These are phyloP conservation scores for Orius insidiosus DNA, from an alignment of 1,140 invertebrate species.

Conservation along the genomic window DNA sequence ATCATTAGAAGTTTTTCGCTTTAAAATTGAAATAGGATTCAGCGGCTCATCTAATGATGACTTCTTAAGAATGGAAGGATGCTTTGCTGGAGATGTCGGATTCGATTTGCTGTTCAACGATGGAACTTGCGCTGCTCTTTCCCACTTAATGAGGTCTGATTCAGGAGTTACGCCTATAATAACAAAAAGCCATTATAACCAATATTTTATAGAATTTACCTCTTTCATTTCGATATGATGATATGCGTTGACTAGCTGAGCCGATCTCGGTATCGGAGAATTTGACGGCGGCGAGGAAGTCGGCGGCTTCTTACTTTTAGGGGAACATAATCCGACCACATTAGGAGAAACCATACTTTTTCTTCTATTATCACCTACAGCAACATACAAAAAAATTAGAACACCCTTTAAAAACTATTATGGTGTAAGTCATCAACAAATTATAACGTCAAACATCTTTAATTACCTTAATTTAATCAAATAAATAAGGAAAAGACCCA, in stretches of 20 bases:
- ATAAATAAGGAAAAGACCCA: too few relatives aligned
- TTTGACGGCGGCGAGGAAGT: background rate
- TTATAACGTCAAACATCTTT: too few relatives aligned
- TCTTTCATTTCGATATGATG: conserved; percentile 7
- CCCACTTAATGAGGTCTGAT: too few relatives aligned
- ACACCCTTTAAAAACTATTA: background rate
- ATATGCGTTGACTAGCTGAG: conserved; percentile 13
- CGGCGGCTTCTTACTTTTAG: background rate
- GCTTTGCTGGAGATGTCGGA: conserved; percentile 6
- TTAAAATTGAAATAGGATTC: conserved; percentile 48
- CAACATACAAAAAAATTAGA: too few relatives aligned
- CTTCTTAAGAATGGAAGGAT: conserved; percentile 22
- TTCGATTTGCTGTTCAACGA: background rate
- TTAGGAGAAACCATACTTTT: conserved; percentile 7
- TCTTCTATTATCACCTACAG: background rate
- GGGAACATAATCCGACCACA: background rate
- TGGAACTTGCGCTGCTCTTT: too few relatives aligned
- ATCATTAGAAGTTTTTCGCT: conserved; percentile 48
- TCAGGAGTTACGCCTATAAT: too few relatives aligned
- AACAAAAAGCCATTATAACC: too few relatives aligned
- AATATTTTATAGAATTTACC: conserved; percentile 1
- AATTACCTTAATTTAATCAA: too few relatives aligned
- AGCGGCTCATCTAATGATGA: conserved; percentile 23
- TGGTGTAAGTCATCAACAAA: background rate
- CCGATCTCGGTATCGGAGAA: conserved; percentile 12